These are phyloP conservation scores for Uloborus plumipes DNA, from an alignment of 2,888 invertebrate species.

Conservation along the genomic window DNA sequence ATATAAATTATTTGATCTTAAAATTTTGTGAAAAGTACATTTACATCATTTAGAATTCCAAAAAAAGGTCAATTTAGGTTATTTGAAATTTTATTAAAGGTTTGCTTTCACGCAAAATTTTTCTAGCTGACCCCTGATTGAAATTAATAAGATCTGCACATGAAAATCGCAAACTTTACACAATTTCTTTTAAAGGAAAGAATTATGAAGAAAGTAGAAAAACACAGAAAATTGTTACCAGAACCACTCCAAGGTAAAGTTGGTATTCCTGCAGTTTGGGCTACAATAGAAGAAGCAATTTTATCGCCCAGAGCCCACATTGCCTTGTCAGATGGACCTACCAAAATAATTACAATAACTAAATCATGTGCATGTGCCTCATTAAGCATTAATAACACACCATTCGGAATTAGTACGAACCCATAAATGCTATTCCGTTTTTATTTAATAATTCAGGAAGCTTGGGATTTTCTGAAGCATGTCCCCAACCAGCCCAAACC, in stretches of 20 bases:
- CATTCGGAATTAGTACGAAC: slow-evolving; percentile 66
- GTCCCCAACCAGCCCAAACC: slow-evolving; percentile 99
- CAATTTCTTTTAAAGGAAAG: too few species aligned
- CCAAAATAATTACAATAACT: neutral
- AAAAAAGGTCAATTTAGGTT: too few species aligned
- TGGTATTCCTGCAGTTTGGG: slow-evolving; percentile 97
- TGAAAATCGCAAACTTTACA: too few species aligned
- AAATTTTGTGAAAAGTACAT: too few species aligned
- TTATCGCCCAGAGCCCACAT: slow-evolving; percentile 99
- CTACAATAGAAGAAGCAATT: slow-evolving; percentile 98
- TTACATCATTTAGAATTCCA: too few species aligned
- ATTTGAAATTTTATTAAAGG: too few species aligned
- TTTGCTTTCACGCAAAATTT: too few species aligned
- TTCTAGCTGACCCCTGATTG: too few species aligned
- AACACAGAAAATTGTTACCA: slow-evolving; percentile 69
- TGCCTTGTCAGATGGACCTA: slow-evolving; percentile 86
- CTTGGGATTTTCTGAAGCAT: slow-evolving; percentile 99
- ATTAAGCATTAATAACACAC: neutral
- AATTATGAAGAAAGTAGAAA: too few species aligned
- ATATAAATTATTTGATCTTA: too few species aligned
- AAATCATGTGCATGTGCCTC: neutral
- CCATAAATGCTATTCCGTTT: slow-evolving; percentile 93
- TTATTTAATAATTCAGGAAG: slow-evolving; percentile 93
- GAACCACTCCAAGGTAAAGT: slow-evolving; percentile 97
- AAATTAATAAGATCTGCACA: too few species aligned